Conservation (phyloP, 1,140 invertebrate species). For the Drosophila sp. region DNA sequence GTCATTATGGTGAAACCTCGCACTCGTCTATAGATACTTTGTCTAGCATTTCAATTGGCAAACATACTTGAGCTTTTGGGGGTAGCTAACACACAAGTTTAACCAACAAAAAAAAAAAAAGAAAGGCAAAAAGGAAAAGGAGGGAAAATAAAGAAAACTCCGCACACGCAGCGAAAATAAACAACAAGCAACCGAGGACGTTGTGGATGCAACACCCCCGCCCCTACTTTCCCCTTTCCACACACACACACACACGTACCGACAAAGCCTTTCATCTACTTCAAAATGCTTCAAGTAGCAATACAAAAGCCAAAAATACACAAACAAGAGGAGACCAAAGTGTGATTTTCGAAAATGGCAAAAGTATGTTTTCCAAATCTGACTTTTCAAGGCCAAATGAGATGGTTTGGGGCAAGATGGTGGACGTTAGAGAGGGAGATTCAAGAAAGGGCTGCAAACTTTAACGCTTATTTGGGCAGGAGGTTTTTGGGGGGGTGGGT, state of each 20-base stretch:
- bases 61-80: conserved; percentile 63
- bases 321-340: conserved; percentile 58
- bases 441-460: conserved; percentile 45
- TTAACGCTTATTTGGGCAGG: conserved; percentile 40
- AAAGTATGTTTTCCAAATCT: conserved; percentile 80
- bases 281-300: conserved; percentile 69
- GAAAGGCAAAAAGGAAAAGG: conserved; percentile 16
- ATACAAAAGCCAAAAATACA: conserved; percentile 57
- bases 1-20: conserved; percentile 25
- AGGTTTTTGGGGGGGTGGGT: background rate
- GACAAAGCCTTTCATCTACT: conserved; percentile 78
- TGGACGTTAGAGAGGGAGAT: background rate
- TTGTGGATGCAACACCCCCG: conserved; percentile 7
- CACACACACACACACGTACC: conserved; percentile 26
- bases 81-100: conserved; percentile 56
- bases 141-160: conserved; percentile 39
- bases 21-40: conserved; percentile 67
- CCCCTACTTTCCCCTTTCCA: conserved; percentile 7
- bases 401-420: background rate
- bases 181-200: conserved; percentile 45
- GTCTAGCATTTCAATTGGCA: conserved; percentile 82
- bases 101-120: conserved; percentile 1
- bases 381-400: conserved; percentile 74
- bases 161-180: conserved; percentile 73
- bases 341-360: conserved; percentile 81